phyloP scores from a whole-genome alignment of 2,888 invertebrate genomes.

The Cephus pulcher region DNA sequence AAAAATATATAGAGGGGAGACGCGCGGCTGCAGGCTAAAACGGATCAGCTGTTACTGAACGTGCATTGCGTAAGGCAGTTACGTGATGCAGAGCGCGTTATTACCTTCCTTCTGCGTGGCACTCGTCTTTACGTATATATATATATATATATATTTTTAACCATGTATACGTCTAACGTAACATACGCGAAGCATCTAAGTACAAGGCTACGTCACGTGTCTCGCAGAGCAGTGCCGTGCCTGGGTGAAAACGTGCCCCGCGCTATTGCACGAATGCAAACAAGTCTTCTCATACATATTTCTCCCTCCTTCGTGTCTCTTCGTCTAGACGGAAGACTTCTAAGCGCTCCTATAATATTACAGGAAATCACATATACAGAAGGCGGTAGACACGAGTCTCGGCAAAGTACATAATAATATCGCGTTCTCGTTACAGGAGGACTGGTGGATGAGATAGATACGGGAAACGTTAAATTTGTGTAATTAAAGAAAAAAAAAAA shows the following conservation, averaged over 20 bases:
- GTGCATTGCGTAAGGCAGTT: slow-evolving; percentile 39
- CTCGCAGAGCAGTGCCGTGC: not conserved
- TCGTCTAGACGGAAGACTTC: not conserved
- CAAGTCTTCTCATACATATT: not conserved
- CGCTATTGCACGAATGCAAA: not conserved
- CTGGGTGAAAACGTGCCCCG: not conserved
- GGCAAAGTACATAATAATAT: not conserved
- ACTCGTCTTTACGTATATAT: slow-evolving; percentile 15
- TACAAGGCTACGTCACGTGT: slow-evolving; percentile 35
- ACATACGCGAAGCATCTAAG: slow-evolving; percentile 24
- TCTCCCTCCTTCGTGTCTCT: not conserved
- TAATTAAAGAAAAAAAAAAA: too few relatives aligned
- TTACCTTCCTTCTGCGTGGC: slow-evolving; percentile 30
- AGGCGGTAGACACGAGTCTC: too few relatives aligned
- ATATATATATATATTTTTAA: not conserved
- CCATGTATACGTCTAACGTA: slow-evolving; percentile 1
- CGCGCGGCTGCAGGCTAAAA: not conserved
- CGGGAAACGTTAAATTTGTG: too few relatives aligned
- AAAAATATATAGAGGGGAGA: not conserved
- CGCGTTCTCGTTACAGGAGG: too few relatives aligned
- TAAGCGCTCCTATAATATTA: not conserved
- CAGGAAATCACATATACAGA: too few relatives aligned
- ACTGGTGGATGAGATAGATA: too few relatives aligned
- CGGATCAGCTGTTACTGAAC: slow-evolving; percentile 43
- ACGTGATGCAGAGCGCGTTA: slow-evolving; percentile 31